phyloP scores from a whole-genome alignment of 2,888 invertebrate genomes.

The Troglohyphantes excavatus region DNA sequence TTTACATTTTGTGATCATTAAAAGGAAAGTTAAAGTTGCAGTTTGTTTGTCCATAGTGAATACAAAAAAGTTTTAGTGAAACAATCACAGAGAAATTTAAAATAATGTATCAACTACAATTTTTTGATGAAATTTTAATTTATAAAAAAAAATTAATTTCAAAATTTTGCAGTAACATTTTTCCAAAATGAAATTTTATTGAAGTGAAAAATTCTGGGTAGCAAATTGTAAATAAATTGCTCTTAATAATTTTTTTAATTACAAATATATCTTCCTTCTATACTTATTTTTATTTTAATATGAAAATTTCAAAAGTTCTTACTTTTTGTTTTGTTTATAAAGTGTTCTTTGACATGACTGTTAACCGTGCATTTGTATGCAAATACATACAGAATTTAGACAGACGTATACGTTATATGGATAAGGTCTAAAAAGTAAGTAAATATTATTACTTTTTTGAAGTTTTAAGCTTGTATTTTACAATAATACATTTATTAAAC shows the following conservation, averaged over 20 bases:
- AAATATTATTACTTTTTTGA: constrained; percentile 1
- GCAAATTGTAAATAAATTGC: no score
- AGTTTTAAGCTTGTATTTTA: not conserved
- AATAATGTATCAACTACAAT: no score
- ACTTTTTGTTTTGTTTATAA: constrained; percentile 29
- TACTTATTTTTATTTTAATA: not conserved
- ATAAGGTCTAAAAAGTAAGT: constrained; percentile 66
- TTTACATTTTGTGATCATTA: constrained; percentile 44
- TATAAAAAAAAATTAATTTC: no score
- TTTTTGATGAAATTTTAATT: no score
- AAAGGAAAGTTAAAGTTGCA: constrained; percentile 37
- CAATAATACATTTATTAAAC: not conserved
- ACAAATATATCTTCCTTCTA: not conserved
- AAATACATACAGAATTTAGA: constrained; percentile 49
- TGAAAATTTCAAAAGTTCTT: not conserved
- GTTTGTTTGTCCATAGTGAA: not conserved
- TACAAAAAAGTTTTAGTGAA: no score
- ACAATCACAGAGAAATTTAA: no score
- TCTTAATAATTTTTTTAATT: no score
- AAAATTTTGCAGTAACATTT: no score
- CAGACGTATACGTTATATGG: constrained; percentile 70
- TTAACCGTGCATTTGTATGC: constrained; percentile 51
- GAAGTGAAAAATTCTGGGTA: no score
- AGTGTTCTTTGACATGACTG: not conserved
- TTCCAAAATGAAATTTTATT: no score